phyloP scores from a whole-genome alignment of 2,888 invertebrate genomes.

The Cynaeus angustus region DNA sequence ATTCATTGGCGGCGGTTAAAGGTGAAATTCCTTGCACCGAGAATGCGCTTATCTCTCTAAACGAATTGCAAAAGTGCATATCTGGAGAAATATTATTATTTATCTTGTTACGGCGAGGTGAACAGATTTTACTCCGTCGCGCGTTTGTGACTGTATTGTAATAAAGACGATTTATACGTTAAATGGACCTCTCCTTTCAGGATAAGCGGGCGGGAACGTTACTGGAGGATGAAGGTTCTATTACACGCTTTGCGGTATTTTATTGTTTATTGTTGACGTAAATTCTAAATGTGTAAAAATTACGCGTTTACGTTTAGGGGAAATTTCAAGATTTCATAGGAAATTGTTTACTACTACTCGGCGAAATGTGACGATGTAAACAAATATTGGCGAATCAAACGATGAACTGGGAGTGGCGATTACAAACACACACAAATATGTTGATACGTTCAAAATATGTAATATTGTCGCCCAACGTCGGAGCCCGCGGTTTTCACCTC shows the following conservation, averaged over 20 bases:
- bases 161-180: conserved; percentile 15
- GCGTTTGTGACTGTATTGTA: not conserved
- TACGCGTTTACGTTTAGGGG: not conserved
- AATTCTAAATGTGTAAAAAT: not conserved
- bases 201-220: conserved; percentile 11
- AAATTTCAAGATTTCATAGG: not conserved
- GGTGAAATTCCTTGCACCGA: conserved; percentile 6
- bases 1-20: not conserved
- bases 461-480: too few species aligned
- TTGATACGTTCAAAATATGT: too few species aligned
- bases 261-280: conserved; percentile 15
- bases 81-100: conserved; percentile 32
- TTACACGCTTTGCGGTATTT: conserved; percentile 8
- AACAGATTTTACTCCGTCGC: conserved; percentile 23
- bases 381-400: too few species aligned
- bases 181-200: conserved; percentile 18
- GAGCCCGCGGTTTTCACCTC: too few species aligned
- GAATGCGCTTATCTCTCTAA: conserved; percentile 18
- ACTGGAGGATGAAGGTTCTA: conserved; percentile 12
- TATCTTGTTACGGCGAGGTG: conserved; percentile 13
- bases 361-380: too few species aligned
- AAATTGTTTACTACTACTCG: too few species aligned
- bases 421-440: too few species aligned
- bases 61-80: conserved; percentile 34
- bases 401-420: too few species aligned